Conservation (phyloP, 2,113 vertebrate species). For the Pelusios castaneus region DNA sequence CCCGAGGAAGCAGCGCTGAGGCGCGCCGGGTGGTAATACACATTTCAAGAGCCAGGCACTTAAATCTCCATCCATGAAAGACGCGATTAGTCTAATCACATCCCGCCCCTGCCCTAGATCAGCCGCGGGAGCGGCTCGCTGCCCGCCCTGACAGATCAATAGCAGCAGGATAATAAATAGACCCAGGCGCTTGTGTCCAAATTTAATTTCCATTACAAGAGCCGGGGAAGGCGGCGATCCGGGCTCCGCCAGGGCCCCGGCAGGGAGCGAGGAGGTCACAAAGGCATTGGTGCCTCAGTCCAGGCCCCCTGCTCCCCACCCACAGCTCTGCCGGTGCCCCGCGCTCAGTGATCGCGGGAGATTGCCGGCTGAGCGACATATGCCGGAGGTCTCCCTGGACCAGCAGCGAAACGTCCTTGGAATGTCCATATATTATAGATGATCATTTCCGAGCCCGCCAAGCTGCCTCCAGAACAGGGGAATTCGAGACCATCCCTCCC, state of each 20-base stretch:
- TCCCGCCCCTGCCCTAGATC: constrained; percentile 51
- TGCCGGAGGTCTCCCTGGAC: not conserved
- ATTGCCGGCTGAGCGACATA: not conserved
- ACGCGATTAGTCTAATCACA: constrained; percentile 60
- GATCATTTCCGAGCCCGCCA: not conserved
- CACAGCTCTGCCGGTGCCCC: not conserved
- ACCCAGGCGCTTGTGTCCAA: constrained; percentile 23
- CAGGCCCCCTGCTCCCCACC: not conserved
- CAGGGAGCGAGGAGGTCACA: no score
- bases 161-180: constrained; percentile 45
- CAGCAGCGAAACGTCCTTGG: not conserved
- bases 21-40: constrained; percentile 49
- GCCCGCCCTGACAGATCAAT: constrained; percentile 46
- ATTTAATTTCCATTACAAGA: constrained; percentile 34
- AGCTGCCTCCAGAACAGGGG: not conserved
- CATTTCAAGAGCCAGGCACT: constrained; percentile 58
- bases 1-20: not conserved
- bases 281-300: not conserved
- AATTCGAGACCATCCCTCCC: not conserved
- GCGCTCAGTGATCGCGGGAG: not conserved
- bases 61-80: constrained; percentile 64
- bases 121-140: constrained; percentile 49
- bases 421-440: not conserved
- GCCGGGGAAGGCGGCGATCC: not conserved
- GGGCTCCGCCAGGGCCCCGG: not conserved